These are phyloP conservation scores for Elanus axillaris DNA, from an alignment of 2,113 vertebrate genomes.

Conservation along the genomic window DNA sequence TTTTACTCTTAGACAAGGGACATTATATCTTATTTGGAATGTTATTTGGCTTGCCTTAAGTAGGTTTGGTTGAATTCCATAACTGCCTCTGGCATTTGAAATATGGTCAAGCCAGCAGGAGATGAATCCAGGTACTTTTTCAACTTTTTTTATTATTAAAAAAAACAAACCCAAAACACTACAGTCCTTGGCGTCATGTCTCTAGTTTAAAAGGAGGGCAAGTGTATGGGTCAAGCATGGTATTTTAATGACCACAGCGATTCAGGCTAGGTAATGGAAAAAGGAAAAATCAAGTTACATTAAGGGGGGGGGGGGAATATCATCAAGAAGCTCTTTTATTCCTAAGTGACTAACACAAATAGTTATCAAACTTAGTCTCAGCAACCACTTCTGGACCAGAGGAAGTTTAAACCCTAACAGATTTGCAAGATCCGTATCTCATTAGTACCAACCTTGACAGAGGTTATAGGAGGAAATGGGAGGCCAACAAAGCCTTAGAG, in stretches of 20 bases:
- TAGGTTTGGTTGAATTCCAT: background rate
- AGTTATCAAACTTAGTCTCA: background rate
- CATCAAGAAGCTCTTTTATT: background rate
- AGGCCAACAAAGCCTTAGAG: background rate
- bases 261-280: background rate
- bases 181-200: too few species aligned
- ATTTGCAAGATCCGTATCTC: background rate
- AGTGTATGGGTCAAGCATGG: background rate
- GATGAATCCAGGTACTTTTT: background rate
- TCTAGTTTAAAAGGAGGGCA: background rate
- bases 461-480: rapidly evolving
- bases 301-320: rapidly evolving
- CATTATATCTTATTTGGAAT: background rate
- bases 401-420: background rate
- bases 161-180: background rate
- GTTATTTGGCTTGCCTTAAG: background rate
- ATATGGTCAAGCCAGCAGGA: background rate
- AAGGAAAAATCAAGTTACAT: background rate
- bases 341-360: background rate
- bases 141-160: background rate
- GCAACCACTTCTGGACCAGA: background rate
- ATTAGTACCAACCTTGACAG: background rate
- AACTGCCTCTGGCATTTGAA: background rate
- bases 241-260: background rate
- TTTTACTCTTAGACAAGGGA: background rate